Evolutionary conservation across 2,113 vertebrate genomes (phyloP).

Genomic region (Serilophus lunatus): DNA sequence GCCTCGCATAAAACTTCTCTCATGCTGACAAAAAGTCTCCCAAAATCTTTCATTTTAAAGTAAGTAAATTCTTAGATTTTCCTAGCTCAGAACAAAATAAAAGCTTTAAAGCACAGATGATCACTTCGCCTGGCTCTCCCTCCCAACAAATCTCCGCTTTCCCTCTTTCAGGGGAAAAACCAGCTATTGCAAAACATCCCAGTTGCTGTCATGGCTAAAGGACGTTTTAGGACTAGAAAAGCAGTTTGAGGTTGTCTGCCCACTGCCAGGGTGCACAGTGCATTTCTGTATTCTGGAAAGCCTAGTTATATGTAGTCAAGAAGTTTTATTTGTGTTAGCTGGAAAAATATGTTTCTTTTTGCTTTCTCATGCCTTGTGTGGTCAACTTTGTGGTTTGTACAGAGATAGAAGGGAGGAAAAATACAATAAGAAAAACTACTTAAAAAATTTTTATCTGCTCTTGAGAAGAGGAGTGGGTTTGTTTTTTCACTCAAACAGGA

Average conservation of each 20-base stretch:
- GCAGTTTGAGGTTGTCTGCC: not conserved
- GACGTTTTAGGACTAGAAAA: not conserved
- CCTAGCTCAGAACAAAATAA: not conserved
- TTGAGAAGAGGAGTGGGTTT: not conserved
- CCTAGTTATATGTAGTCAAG: not conserved
- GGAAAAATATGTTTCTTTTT: slow-evolving; percentile 1
- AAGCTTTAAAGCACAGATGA: not conserved
- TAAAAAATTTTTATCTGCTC: not conserved
- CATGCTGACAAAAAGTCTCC: not conserved
- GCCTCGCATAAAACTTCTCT: not conserved
- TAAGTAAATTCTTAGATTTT: not conserved
- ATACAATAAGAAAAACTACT: not conserved
- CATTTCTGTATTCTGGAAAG: not conserved
- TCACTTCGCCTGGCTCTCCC: not conserved
- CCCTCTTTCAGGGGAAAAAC: not conserved
- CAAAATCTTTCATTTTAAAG: not conserved
- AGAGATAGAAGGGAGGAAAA: not conserved
- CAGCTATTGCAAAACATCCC: not conserved
- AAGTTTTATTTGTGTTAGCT: not conserved
- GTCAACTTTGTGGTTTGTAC: not conserved
- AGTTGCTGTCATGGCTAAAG: not conserved
- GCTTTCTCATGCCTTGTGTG: not conserved
- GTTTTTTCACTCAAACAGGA: not conserved
- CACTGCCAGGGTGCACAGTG: not conserved
- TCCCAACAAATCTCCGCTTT: not conserved